Conservation (phyloP, 2,797 vertebrate species). For the Myiothlypis chrysogaster region DNA sequence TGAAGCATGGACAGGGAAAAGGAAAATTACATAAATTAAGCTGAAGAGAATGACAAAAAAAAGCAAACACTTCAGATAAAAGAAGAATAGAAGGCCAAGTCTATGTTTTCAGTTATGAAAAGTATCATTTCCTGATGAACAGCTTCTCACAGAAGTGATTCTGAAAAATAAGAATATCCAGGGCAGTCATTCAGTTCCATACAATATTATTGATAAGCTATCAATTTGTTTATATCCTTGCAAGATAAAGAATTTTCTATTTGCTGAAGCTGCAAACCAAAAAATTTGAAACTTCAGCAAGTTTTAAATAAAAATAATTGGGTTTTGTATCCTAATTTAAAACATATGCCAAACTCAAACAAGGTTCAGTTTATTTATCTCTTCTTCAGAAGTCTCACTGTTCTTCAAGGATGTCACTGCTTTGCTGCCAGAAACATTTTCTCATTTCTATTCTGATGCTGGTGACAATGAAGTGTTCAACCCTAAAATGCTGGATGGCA, state of each 20-base stretch:
- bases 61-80: background rate
- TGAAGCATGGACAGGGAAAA: background rate
- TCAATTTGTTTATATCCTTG: background rate
- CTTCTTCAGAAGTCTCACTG: background rate
- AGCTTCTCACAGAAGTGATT: background rate
- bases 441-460: background rate
- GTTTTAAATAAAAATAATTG: background rate
- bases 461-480: fast-evolving
- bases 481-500: no score
- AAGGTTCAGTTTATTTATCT: background rate
- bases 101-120: background rate
- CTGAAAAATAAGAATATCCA: background rate
- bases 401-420: background rate
- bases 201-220: background rate
- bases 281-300: background rate
- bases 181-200: background rate
- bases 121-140: background rate
- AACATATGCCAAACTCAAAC: background rate
- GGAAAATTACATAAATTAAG: background rate
- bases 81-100: background rate
- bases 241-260: background rate
- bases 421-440: background rate
- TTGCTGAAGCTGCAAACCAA: background rate
- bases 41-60: conserved; percentile 4
- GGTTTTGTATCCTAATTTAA: background rate